phyloP scores from a whole-genome alignment of 1,140 invertebrate genomes.

The Pseudomyrmex cubaensis region DNA sequence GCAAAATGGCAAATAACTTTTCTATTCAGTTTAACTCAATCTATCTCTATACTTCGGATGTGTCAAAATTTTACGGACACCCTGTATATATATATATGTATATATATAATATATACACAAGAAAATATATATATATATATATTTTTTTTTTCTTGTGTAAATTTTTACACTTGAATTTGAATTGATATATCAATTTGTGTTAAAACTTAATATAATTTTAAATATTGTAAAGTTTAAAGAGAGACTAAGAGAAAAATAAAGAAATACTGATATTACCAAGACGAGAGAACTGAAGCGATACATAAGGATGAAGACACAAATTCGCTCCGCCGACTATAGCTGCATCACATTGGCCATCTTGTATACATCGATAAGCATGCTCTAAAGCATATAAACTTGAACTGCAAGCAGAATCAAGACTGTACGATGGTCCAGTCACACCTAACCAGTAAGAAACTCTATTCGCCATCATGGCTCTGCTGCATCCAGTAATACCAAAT shows the following conservation, averaged over 20 bases:
- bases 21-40: too few relatives aligned
- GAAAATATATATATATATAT: too few relatives aligned
- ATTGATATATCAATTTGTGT: too few relatives aligned
- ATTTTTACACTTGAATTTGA: too few relatives aligned
- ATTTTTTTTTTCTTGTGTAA: too few relatives aligned
- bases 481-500: constrained; percentile 88
- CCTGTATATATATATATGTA: too few relatives aligned
- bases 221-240: too few relatives aligned
- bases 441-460: constrained; percentile 92
- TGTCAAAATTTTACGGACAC: too few relatives aligned
- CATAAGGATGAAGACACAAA: constrained; percentile 93
- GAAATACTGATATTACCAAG: constrained; percentile 76
- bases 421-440: constrained; percentile 91
- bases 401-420: constrained; percentile 95
- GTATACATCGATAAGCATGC: constrained; percentile 92
- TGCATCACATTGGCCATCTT: constrained; percentile 92
- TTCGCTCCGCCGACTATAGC: constrained; percentile 95
- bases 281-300: constrained; percentile 92
- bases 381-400: constrained; percentile 94
- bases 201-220: too few relatives aligned
- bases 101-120: too few relatives aligned
- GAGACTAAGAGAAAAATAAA: neutral
- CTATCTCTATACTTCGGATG: too few relatives aligned
- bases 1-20: too few relatives aligned
- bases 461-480: constrained; percentile 96